Evolutionary conservation across 2,888 invertebrate species (phyloP).

Genomic region (Acrocera orbiculus): DNA sequence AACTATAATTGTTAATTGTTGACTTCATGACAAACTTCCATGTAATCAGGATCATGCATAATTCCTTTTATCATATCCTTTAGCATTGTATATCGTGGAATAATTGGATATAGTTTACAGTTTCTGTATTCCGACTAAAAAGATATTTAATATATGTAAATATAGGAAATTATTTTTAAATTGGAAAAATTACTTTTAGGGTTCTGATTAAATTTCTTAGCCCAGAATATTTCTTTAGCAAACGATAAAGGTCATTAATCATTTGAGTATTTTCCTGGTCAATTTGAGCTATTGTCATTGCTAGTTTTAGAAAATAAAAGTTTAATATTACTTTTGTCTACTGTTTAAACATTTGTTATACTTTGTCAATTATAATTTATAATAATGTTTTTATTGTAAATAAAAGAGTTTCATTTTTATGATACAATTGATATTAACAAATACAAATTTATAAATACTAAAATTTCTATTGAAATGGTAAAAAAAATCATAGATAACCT

Average conservation of each 20-base stretch:
- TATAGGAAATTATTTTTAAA: no score
- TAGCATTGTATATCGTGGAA: constrained; percentile 85
- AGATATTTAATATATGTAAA: no score
- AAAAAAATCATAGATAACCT: no score
- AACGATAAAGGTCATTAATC: constrained; percentile 81
- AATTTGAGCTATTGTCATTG: constrained; percentile 83
- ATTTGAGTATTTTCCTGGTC: constrained; percentile 86
- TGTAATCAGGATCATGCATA: constrained; percentile 89
- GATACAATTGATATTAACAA: no score
- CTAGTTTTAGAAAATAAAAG: no score
- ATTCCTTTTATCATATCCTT: constrained; percentile 96
- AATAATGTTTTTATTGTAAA: background rate
- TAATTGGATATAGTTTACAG: constrained; percentile 84
- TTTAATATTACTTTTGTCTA: no score
- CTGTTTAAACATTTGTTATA: no score
- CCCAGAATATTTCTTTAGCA: constrained; percentile 82
- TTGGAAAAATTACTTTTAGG: constrained; percentile 47
- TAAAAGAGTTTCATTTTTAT: no score
- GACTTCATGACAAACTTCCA: constrained; percentile 89
- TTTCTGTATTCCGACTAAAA: constrained; percentile 73
- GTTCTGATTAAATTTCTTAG: constrained; percentile 73
- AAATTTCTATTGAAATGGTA: no score
- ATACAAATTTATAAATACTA: no score
- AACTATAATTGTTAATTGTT: constrained; percentile 39
- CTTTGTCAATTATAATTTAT: background rate